phyloP scores from a whole-genome alignment of 2,113 vertebrate genomes.

The Ceyx melanurus region DNA sequence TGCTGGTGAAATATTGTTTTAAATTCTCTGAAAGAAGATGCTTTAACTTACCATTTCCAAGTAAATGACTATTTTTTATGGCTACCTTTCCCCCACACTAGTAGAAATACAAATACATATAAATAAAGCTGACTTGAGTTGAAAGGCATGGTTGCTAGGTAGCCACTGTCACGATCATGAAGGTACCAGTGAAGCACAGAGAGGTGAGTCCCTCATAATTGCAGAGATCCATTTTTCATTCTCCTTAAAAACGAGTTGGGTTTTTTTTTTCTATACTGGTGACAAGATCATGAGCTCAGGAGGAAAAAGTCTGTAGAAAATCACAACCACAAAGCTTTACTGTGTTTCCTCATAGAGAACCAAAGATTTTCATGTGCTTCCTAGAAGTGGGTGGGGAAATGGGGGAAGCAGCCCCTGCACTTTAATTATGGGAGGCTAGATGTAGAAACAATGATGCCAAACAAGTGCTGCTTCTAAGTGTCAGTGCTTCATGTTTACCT shows the following conservation, averaged over 20 bases:
- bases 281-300: conserved; percentile 62
- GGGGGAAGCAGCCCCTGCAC: background rate
- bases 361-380: conserved; percentile 26
- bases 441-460: background rate
- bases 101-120: conserved; percentile 40
- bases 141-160: conserved; percentile 76
- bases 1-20: background rate
- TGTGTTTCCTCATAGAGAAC: conserved; percentile 5
- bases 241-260: conserved; percentile 59
- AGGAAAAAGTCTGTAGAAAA: conserved; percentile 52
- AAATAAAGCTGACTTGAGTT: conserved; percentile 60
- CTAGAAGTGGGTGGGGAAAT: background rate
- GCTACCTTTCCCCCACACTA: background rate
- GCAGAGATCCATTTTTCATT: conserved; percentile 72
- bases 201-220: conserved; percentile 70
- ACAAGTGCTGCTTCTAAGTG: conserved; percentile 3
- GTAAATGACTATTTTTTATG: conserved; percentile 47
- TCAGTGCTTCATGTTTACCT: background rate
- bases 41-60: background rate
- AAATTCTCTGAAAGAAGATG: background rate
- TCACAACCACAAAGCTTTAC: conserved; percentile 34
- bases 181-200: conserved; percentile 64
- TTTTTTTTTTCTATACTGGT: conserved; percentile 40
- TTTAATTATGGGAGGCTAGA: background rate
- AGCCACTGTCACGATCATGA: conserved; percentile 62